Base-by-base conservation (phyloP, 1,140 invertebrate species). In the Pteromalus puparum region DNA sequence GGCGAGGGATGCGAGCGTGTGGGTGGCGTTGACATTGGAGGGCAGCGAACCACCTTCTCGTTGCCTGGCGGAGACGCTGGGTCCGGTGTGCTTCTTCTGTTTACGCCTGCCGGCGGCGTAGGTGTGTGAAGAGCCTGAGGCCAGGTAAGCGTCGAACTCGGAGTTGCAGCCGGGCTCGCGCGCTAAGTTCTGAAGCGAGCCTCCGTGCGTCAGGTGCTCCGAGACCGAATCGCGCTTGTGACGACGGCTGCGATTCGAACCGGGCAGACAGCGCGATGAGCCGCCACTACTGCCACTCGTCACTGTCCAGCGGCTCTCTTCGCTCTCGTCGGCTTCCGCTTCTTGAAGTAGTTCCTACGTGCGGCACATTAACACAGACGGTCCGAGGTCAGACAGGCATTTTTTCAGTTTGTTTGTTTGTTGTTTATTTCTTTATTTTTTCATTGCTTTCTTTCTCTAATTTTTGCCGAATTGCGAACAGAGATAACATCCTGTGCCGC, bases 11-110 rank as follows among this genome's bases (percentile, higher is more conserved):
- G 91, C 91, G 79, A 93, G 86, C 82, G 90, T 92, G 80, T 93
- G 92, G 2, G 93, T 93, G 38, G 94, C 92, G 88, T 95, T 94
- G 70, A 95, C 94, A 90, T 94, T 94, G 24, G 94, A 94, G 0
- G 95, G 95, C 82, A 95, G 90, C 30, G 94, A 95, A 84, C 95
- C 95, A 78, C 95, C 95, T 92, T 96, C 95, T 21, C 95, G 92
- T 89, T 95, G 95, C 79, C 95, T 92, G 10, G 95, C 94, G 81
- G 95, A 95, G 0, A 95, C 94, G 86, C 90, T 93, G 7, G 91
- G 90, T 65, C 91, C 91, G 1, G 90, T 88, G 68, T 91, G 89
- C 78, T 91, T 91, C 83, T 92, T 93, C 28, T 76, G 72, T 2
- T 89, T 89, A 85, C 92, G 89, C 12, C 90, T 87, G 42, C 89